Evolutionary conservation across 2,113 vertebrate species (phyloP), one percentile per base, ranked within the genome.

Genomic region (Typhlomys cinereus): DNA sequence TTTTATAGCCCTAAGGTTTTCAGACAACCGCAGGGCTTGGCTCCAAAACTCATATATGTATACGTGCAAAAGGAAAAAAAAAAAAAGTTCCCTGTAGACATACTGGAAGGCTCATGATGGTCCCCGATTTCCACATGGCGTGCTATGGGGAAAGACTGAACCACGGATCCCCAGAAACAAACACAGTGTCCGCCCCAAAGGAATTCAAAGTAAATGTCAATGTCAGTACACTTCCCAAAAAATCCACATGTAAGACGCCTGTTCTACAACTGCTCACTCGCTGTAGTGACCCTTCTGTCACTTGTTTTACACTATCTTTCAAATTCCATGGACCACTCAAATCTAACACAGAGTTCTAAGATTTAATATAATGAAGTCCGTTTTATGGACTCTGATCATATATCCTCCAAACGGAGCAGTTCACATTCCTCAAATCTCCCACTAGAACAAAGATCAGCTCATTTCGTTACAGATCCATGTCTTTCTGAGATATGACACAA

Each of bases 401-500:
- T 12, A 92, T 14, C 6, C 31, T 52, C 27, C 46, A 84, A 70
- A 14, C 48, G 54, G 67, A 23, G 25, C 86, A 92, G 83, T 86
- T 90, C 75, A 79, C 21, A 46, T 75, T 73, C 88, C 87, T 90
- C 50, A 92, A 84, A 85, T 88, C 52, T 70, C 64, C 27, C 59
- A 44, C 29, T 31, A 87, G 67, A 90, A 85, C 36, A 93, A 81
- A 70, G 17, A 80, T 50, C 74, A 44, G 44, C 25, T 81, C 75
- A 73, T 71, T 91, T 76, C 44, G 62, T 86, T 86, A n/a, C 57
- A 92, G 57, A 95, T 83, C 52, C 34, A 27, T 50, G 50, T 90
- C 62, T 93, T 88, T 84, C 36, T 82, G 39, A 95, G 39, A 92
- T 54, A 81, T 6, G 57, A 89, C 4, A 87, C 69, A 82, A 94